Evolutionary conservation across 2,888 invertebrate genomes (phyloP).

Genomic region (Cyclophora punctaria): DNA sequence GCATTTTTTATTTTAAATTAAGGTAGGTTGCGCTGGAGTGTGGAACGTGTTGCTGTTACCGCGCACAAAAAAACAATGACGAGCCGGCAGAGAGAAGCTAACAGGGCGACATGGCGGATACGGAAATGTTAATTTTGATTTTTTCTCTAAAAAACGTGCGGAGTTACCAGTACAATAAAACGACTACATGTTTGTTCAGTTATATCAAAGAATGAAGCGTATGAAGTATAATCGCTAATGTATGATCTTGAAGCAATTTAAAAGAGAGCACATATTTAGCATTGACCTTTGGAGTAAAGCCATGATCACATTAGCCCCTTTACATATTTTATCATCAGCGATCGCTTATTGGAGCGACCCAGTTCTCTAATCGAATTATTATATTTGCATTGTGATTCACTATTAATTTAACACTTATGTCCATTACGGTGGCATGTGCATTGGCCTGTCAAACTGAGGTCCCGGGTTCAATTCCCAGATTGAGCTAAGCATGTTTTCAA

Average conservation of each 20-base stretch:
- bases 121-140: too few species aligned
- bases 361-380: conserved; percentile 37
- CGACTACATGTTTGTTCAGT: background rate
- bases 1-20: too few species aligned
- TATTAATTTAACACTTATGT: background rate
- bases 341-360: conserved; percentile 57
- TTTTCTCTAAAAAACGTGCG: too few species aligned
- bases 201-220: conserved; percentile 3
- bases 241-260: too few species aligned
- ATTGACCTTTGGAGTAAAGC: conserved; percentile 36
- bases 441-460: too few species aligned
- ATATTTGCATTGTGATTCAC: conserved; percentile 9
- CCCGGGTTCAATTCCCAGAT: too few species aligned
- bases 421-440: too few species aligned
- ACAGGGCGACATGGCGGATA: too few species aligned
- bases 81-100: background rate
- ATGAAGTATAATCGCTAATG: background rate
- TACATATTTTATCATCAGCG: conserved; percentile 49
- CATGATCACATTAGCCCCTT: conserved; percentile 50
- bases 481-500: too few species aligned
- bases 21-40: too few species aligned
- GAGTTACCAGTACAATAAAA: background rate
- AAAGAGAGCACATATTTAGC: conserved; percentile 7
- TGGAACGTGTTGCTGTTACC: too few species aligned
- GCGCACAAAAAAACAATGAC: background rate